Evolutionary conservation across 2,113 vertebrate genomes (phyloP), one percentile per base, ranked within the genome.

Genomic region (Gallinago paraguaiae): DNA sequence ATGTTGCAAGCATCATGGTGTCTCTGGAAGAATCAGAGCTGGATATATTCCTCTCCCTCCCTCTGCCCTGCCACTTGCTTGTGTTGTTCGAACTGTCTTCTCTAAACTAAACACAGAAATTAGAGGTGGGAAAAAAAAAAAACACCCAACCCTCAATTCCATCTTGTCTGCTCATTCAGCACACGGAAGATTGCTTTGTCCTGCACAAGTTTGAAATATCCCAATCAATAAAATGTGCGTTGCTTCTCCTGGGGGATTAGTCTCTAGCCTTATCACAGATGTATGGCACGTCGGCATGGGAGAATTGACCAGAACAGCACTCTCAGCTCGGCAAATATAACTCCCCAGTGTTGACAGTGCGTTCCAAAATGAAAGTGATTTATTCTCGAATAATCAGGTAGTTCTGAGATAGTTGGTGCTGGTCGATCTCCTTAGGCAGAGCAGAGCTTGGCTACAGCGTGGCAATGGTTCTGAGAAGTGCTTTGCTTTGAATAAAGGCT

Each of bases 311-410:
- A 91, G 89, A 87, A 95, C 39, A 87, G 60, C n/a, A 19, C 70
- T 68, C 69, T 82, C 48, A 69, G 48, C 65, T 82, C 86, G 87
- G 80, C 78, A 81, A 87, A 14, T 91, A 43, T 57, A 84, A 91
- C 24, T 95, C 87, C 45, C 35, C 2, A 1, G 23, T 87, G 87
- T 68, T 90, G 91, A 90, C 78, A 94, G 45, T 70, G 57, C 80
- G 65, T 92, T 92, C 74, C 53, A 80, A 95, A 96, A 85, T 80
- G 92, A 87, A 95, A 91, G 53, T 93, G 81, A 91, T 89, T 97
- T 95, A 77, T 87, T 92, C 39, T 69, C 0, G 2, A 91, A 91
- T 91, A 93, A 92, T 64, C 81, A 57, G 30, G 31, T 82, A 69
- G 69, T 65, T 93, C 71, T 80, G 41, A 88, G 48, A 50, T 65